phyloP scores from a whole-genome alignment of 1,140 invertebrate genomes.

The Neuroterus valhalla region DNA sequence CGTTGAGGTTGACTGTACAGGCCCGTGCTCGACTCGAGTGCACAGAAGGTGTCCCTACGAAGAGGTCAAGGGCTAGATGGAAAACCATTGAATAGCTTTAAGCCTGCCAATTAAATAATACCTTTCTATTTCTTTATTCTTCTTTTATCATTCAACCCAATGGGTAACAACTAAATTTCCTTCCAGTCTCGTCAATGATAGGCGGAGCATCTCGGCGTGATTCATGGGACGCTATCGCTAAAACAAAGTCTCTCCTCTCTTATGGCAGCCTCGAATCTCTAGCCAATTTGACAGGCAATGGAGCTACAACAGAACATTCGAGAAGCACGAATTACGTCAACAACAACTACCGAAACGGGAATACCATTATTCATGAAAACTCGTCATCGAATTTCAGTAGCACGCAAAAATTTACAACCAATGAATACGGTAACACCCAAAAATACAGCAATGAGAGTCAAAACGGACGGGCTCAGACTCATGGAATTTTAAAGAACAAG shows the following conservation, averaged over 20 bases:
- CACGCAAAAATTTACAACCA: constrained; percentile 59
- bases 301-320: constrained; percentile 40
- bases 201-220: constrained; percentile 79
- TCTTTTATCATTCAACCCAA: no score
- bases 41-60: no score
- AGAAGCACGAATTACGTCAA: constrained; percentile 55
- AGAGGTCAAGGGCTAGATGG: no score
- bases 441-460: constrained; percentile 57
- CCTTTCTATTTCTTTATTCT: no score
- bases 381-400: constrained; percentile 52
- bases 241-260: constrained; percentile 83
- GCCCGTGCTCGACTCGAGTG: no score
- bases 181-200: constrained; percentile 80
- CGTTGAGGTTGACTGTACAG: no score
- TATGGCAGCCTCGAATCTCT: constrained; percentile 81
- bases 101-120: no score
- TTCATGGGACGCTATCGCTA: constrained; percentile 88
- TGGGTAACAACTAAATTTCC: neutral
- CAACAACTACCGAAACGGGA: constrained; percentile 58
- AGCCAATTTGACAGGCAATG: constrained; percentile 79
- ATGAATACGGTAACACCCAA: constrained; percentile 58
- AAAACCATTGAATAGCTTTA: no score
- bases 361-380: constrained; percentile 47
- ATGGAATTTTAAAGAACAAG: constrained; percentile 71
- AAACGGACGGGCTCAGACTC: constrained; percentile 56